Evolutionary conservation across 2,888 invertebrate genomes (phyloP).

Genomic region (Silvanus unidentatus): DNA sequence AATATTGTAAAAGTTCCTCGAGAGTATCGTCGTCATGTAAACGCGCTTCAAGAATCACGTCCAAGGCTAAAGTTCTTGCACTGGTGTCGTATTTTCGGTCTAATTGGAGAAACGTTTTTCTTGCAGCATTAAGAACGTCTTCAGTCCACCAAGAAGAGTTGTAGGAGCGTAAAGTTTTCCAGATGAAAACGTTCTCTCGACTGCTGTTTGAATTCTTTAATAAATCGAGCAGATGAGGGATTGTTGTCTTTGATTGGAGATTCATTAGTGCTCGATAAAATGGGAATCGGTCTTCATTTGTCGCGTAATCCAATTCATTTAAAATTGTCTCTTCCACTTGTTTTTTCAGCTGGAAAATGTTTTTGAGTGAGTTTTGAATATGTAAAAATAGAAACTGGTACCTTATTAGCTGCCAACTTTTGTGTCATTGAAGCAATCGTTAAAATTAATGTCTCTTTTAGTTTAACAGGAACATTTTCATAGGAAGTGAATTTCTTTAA

Average conservation of each 20-base stretch:
- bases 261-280: constrained; percentile 67
- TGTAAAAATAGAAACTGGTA: too few species aligned
- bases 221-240: constrained; percentile 55
- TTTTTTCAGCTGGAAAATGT: constrained; percentile 36
- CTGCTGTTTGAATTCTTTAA: constrained; percentile 49
- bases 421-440: constrained; percentile 59
- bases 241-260: constrained; percentile 54
- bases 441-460: constrained; percentile 62
- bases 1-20: constrained; percentile 46
- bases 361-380: not conserved
- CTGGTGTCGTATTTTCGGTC: constrained; percentile 60
- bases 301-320: constrained; percentile 38
- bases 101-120: constrained; percentile 56
- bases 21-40: constrained; percentile 52
- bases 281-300: constrained; percentile 53
- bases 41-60: constrained; percentile 58
- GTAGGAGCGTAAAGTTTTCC: constrained; percentile 60
- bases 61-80: constrained; percentile 63
- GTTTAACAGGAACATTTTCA: constrained; percentile 51
- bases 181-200: constrained; percentile 57
- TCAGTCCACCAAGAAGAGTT: constrained; percentile 41
- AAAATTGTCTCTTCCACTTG: constrained; percentile 41
- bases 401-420: constrained; percentile 33
- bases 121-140: constrained; percentile 47
- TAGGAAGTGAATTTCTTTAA: constrained; percentile 47